Percentiles rank a stretch among this genome's conserved stretches.
phyloP scores from a whole-genome alignment of 2,113 vertebrate genomes.

The Lophius piscatorius region DNA sequence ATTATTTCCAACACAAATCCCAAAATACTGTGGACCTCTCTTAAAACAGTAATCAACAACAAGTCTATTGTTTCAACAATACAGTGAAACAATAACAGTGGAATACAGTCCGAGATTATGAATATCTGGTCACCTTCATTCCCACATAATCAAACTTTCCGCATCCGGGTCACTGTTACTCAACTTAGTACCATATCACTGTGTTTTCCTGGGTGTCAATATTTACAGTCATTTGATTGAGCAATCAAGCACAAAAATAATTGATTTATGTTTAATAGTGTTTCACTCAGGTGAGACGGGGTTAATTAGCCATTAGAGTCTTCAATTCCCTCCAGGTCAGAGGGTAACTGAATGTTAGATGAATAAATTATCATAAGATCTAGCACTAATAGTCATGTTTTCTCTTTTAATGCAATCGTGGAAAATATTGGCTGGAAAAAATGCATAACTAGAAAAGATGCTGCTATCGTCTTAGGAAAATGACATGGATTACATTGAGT shows the following conservation, averaged over 20 bases:
- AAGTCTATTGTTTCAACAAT: slow-evolving; percentile 42
- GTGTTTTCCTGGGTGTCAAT: slow-evolving; percentile 39
- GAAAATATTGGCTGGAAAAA: slow-evolving; percentile 4
- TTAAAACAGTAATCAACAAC: slow-evolving; percentile 26
- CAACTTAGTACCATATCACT: background rate
- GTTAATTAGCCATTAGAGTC: slow-evolving; percentile 72
- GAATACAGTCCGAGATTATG: slow-evolving; percentile 24
- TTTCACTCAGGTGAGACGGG: slow-evolving; percentile 49
- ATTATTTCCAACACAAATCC: slow-evolving; percentile 41
- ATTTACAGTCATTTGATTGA: slow-evolving; percentile 51
- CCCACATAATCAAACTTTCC: background rate
- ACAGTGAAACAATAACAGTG: slow-evolving; percentile 46
- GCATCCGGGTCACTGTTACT: slow-evolving; percentile 24
- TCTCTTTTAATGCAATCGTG: background rate
- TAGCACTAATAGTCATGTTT: slow-evolving; percentile 18
- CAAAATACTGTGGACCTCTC: slow-evolving; percentile 12
- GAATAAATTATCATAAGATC: slow-evolving; percentile 32
- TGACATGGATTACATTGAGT: slow-evolving; percentile 2
- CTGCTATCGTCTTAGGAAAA: background rate
- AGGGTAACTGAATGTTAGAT: slow-evolving; percentile 41
- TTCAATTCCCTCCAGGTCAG: slow-evolving; percentile 48
- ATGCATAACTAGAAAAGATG: slow-evolving; percentile 14
- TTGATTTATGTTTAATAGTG: slow-evolving; percentile 72
- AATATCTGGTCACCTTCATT: slow-evolving; percentile 1
- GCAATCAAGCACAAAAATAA: slow-evolving; percentile 63